phyloP scores from a whole-genome alignment of 1,140 invertebrate genomes.

The Teleopsis dalmanni region DNA sequence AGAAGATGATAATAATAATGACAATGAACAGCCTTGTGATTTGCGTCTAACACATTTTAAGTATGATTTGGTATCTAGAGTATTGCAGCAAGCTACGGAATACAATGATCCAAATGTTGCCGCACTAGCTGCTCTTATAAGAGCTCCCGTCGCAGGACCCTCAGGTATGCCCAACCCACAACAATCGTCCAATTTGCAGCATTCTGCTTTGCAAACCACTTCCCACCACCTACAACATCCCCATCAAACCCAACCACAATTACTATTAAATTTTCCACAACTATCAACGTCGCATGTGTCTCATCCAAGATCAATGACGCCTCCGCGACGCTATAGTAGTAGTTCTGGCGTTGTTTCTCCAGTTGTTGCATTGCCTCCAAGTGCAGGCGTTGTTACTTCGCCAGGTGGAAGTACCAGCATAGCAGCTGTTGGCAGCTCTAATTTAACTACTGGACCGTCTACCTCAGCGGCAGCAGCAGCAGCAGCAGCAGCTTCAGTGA shows the following conservation, averaged over 20 bases:
- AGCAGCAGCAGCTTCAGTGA: constrained; percentile 8
- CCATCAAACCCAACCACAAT: constrained; percentile 13
- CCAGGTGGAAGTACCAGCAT: not conserved
- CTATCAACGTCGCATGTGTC: not conserved
- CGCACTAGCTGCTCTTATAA: constrained; percentile 1
- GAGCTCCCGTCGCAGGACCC: constrained; percentile 14
- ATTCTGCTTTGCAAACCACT: constrained; percentile 15
- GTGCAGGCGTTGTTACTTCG: constrained; percentile 1
- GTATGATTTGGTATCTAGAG: constrained; percentile 13
- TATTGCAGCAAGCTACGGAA: constrained; percentile 10
- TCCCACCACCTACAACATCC: too few relatives aligned
- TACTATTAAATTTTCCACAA: constrained; percentile 11
- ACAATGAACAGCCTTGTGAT: constrained; percentile 32
- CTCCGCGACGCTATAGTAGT: constrained; percentile 27
- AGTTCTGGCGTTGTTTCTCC: not conserved
- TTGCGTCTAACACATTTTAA: constrained; percentile 20
- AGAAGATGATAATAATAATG: constrained; percentile 14
- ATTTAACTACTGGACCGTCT: constrained; percentile 9
- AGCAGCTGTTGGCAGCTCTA: constrained; percentile 8
- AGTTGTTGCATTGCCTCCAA: not conserved
- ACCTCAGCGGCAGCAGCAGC: constrained; percentile 11
- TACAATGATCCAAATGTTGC: too few relatives aligned
- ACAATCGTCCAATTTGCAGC: constrained; percentile 12
- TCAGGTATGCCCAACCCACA: constrained; percentile 8
- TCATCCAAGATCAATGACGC: constrained; percentile 7